These are phyloP conservation scores for Trichogramma pretiosum DNA, from an alignment of 1,140 invertebrate species.

Conservation along the genomic window DNA sequence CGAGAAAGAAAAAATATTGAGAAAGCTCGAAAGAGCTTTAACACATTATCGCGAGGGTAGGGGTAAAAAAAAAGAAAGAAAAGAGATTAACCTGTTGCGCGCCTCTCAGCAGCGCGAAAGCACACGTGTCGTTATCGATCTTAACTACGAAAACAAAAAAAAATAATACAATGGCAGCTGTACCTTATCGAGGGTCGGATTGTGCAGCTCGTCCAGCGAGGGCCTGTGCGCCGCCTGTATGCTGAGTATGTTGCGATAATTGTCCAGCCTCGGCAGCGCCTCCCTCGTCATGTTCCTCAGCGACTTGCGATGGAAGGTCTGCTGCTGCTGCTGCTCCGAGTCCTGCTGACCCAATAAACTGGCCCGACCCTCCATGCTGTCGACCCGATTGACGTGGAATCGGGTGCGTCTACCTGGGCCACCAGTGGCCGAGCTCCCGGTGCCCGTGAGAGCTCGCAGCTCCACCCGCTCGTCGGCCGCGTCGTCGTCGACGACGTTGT, in stretches of 20 bases:
- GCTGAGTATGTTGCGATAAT: conserved; percentile 89
- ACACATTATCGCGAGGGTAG: too few species aligned
- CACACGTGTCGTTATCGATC: too few species aligned
- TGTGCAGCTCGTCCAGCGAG: conserved; percentile 87
- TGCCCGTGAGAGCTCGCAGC: conserved; percentile 18
- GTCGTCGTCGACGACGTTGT: conserved; percentile 6
- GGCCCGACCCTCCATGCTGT: conserved; percentile 41
- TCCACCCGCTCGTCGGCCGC: conserved; percentile 36
- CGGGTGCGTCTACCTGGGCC: conserved; percentile 42
- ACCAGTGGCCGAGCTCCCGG: not conserved
- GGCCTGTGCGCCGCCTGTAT: conserved; percentile 81
- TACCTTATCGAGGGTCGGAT: conserved; percentile 73
- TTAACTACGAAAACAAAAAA: too few species aligned
- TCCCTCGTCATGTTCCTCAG: conserved; percentile 80
- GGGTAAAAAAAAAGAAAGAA: too few species aligned
- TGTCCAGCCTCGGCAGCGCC: conserved; percentile 81
- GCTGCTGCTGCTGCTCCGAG: too few species aligned
- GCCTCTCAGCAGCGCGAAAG: too few species aligned
- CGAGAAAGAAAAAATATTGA: too few species aligned
- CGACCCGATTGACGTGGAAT: conserved; percentile 53
- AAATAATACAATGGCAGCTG: too few species aligned
- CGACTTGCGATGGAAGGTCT: conserved; percentile 38
- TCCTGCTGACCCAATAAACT: conserved; percentile 35
- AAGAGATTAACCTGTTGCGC: too few species aligned
- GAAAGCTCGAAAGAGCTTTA: too few species aligned